These are phyloP conservation scores for Hypsibius dujardini DNA, from an alignment of 1,140 invertebrate genomes.

Conservation along the genomic window DNA sequence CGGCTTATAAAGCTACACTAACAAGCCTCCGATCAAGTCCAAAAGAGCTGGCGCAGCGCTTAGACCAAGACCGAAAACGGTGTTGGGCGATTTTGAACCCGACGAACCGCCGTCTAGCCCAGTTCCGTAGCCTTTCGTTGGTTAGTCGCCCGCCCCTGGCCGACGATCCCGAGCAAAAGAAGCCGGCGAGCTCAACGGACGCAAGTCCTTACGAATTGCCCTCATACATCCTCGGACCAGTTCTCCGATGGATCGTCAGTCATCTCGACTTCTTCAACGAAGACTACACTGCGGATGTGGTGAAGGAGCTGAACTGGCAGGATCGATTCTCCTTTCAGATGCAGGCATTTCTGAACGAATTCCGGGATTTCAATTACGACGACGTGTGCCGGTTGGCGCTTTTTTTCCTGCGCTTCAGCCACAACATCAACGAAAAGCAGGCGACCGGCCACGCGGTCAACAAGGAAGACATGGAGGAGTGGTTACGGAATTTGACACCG, in stretches of 20 bases:
- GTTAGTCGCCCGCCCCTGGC: background rate
- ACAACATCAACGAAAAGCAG: background rate
- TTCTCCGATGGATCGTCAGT: slow-evolving; percentile 1
- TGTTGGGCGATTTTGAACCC: background rate
- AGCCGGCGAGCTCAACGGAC: background rate
- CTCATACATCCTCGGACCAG: slow-evolving; percentile 9
- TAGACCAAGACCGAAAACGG: background rate
- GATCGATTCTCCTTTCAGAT: background rate
- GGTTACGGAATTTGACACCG: background rate
- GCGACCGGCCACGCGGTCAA: background rate
- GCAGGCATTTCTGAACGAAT: slow-evolving; percentile 13
- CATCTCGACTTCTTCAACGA: slow-evolving; percentile 17
- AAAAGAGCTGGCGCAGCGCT: background rate
- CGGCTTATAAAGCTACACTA: background rate
- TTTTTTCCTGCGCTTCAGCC: slow-evolving; percentile 8
- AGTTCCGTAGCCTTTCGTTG: background rate
- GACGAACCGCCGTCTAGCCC: background rate
- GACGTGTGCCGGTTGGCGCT: background rate
- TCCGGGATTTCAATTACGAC: slow-evolving; percentile 7
- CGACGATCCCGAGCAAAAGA: background rate
- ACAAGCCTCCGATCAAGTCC: background rate
- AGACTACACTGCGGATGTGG: background rate
- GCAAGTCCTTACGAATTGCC: background rate
- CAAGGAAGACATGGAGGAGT: background rate
- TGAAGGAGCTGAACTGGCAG: slow-evolving; percentile 13